Evolutionary conservation across 2,888 invertebrate genomes (phyloP).

Genomic region (Nudaria mundana): DNA sequence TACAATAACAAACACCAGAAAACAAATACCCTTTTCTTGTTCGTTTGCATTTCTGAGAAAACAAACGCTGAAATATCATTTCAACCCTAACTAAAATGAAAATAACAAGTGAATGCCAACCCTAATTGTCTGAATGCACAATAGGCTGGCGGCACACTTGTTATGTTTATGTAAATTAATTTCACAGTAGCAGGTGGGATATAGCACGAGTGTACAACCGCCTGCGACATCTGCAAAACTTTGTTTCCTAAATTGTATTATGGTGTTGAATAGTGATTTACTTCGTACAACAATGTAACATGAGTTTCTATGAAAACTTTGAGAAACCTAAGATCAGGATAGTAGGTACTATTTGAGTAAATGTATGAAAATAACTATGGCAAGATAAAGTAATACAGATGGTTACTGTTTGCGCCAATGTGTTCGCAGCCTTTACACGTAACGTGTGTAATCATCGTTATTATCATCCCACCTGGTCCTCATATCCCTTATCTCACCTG

Average conservation of each 20-base stretch:
- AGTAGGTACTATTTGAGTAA: too few relatives aligned
- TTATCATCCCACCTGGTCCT: too few relatives aligned
- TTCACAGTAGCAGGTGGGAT: constrained; percentile 25
- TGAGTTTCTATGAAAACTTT: constrained; percentile 24
- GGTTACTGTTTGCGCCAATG: too few relatives aligned
- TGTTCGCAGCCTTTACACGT: too few relatives aligned
- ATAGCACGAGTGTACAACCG: constrained; percentile 24
- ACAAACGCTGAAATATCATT: neutral
- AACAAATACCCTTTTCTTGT: too few relatives aligned
- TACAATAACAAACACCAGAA: too few relatives aligned
- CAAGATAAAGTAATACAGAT: too few relatives aligned
- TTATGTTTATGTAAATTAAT: constrained; percentile 28
- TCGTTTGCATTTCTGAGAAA: too few relatives aligned
- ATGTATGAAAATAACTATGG: too few relatives aligned
- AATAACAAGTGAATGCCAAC: constrained; percentile 26
- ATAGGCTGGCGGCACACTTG: constrained; percentile 22
- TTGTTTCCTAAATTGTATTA: constrained; percentile 29
- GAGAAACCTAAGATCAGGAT: too few relatives aligned
- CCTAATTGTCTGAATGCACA: constrained; percentile 14
- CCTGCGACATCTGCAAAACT: constrained; percentile 36
- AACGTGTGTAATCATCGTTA: too few relatives aligned
- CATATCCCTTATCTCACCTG: too few relatives aligned
- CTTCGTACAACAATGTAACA: constrained; percentile 25
- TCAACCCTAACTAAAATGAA: constrained; percentile 7
- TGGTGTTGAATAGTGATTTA: constrained; percentile 28